Conservation (phyloP, 2,113 vertebrate genomes). For the Semicossyphus pulcher region DNA sequence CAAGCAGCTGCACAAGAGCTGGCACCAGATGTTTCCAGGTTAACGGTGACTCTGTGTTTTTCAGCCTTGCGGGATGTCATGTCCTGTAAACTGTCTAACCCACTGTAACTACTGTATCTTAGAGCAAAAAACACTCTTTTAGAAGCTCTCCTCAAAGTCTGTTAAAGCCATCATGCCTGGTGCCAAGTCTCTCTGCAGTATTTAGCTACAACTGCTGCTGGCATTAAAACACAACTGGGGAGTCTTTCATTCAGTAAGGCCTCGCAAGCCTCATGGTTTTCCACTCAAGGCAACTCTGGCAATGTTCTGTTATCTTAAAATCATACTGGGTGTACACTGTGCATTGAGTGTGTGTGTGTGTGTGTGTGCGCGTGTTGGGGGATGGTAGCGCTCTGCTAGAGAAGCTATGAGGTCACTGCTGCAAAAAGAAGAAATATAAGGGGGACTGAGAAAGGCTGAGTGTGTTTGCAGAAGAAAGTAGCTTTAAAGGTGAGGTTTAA, state of each 20-base stretch:
- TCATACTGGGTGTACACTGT: constrained; percentile 1
- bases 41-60: too few species aligned
- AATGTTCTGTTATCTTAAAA: constrained; percentile 45
- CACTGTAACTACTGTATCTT: neutral
- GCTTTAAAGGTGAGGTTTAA: constrained; percentile 15
- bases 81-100: too few species aligned
- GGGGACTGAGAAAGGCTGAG: neutral
- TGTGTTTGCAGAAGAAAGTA: constrained; percentile 14
- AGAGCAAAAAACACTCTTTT: neutral
- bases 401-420: constrained; percentile 47
- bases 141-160: constrained; percentile 44
- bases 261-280: constrained; percentile 51
- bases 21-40: too few species aligned
- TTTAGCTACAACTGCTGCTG: constrained; percentile 36
- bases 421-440: constrained; percentile 36
- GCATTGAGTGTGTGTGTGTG: neutral
- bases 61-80: too few species aligned
- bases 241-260: constrained; percentile 44
- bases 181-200: constrained; percentile 39
- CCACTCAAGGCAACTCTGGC: constrained; percentile 42
- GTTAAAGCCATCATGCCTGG: constrained; percentile 60
- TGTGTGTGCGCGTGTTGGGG: constrained; percentile 25
- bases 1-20: too few species aligned
- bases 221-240: constrained; percentile 25
- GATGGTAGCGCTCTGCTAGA: constrained; percentile 29